Conservation (phyloP, 2,797 vertebrate species). For the Bucorvus abyssinicus region DNA sequence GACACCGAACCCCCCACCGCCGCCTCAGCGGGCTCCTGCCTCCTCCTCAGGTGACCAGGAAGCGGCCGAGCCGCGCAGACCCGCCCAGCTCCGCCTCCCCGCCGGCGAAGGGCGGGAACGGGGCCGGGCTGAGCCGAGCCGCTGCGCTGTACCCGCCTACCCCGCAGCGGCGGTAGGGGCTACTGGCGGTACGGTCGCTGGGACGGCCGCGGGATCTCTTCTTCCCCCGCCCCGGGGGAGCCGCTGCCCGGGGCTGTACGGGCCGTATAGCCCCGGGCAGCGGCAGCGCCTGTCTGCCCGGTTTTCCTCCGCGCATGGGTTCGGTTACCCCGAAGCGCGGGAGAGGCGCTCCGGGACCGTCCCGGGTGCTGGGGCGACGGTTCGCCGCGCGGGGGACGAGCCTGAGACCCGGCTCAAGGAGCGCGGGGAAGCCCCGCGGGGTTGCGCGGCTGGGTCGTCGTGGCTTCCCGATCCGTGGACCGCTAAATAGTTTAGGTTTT, state of each 20-base stretch:
- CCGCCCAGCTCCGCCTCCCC: neutral
- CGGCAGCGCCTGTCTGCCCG: rapidly evolving
- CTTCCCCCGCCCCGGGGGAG: rapidly evolving
- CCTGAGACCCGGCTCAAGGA: neutral
- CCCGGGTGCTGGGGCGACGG: too few relatives aligned
- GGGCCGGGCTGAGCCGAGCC: neutral
- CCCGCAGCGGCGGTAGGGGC: neutral
- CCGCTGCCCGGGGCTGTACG: too few relatives aligned
- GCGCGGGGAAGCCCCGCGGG: too few relatives aligned
- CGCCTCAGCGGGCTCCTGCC: neutral
- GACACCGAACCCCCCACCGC: neutral
- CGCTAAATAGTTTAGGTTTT: rapidly evolving
- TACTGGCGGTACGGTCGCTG: rapidly evolving
- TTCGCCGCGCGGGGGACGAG: neutral
- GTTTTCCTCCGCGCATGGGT: rapidly evolving
- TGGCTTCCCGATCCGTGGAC: neutral
- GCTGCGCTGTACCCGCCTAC: neutral
- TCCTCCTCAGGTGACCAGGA: constrained; percentile 39
- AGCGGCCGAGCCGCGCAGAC: neutral
- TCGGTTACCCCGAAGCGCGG: rapidly evolving
- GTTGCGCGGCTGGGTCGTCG: neutral
- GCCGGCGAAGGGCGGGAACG: neutral
- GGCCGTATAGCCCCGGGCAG: too few relatives aligned
- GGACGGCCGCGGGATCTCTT: rapidly evolving
- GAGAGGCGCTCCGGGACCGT: too few relatives aligned